Percentiles rank a stretch among this genome's conserved stretches.
Evolutionary conservation across 2,888 invertebrate species (phyloP).

Genomic region (Enchytraeus crypticus): DNA sequence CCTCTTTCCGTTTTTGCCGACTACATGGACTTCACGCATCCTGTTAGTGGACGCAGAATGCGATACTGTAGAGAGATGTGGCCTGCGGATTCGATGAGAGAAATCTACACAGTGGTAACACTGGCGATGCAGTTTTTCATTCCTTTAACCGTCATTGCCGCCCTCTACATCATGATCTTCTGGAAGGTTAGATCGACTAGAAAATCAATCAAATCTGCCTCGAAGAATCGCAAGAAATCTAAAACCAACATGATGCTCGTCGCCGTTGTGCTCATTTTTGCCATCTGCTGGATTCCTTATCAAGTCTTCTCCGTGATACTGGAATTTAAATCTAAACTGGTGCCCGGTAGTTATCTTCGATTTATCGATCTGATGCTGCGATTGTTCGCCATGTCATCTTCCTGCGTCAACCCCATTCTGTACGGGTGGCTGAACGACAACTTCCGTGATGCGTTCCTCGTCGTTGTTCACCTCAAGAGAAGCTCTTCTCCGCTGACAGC

Average conservation of each 20-base stretch:
- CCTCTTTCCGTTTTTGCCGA: slow-evolving; percentile 57
- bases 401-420: slow-evolving; percentile 46
- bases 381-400: slow-evolving; percentile 44
- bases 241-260: slow-evolving; percentile 43
- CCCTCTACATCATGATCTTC: slow-evolving; percentile 39
- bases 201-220: slow-evolving; percentile 16
- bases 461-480: too few species aligned
- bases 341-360: slow-evolving; percentile 13
- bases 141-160: slow-evolving; percentile 37
- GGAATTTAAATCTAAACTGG: slow-evolving; percentile 28
- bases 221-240: slow-evolving; percentile 16
- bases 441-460: slow-evolving; percentile 24
- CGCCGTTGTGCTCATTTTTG: slow-evolving; percentile 41
- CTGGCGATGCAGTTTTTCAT: slow-evolving; percentile 40
- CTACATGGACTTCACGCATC: slow-evolving; percentile 28
- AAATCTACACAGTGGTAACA: slow-evolving; percentile 35
- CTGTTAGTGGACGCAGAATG: slow-evolving; percentile 30
- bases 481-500: too few species aligned
- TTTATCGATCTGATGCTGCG: slow-evolving; percentile 39
- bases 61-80: slow-evolving; percentile 37
- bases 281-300: slow-evolving; percentile 44
- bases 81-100: slow-evolving; percentile 30
- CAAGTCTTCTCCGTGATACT: slow-evolving; percentile 36
- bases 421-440: slow-evolving; percentile 48
- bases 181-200: slow-evolving; percentile 34